These are phyloP conservation scores for Plecotus auritus DNA, from an alignment of 2,113 vertebrate species.

Conservation along the genomic window DNA sequence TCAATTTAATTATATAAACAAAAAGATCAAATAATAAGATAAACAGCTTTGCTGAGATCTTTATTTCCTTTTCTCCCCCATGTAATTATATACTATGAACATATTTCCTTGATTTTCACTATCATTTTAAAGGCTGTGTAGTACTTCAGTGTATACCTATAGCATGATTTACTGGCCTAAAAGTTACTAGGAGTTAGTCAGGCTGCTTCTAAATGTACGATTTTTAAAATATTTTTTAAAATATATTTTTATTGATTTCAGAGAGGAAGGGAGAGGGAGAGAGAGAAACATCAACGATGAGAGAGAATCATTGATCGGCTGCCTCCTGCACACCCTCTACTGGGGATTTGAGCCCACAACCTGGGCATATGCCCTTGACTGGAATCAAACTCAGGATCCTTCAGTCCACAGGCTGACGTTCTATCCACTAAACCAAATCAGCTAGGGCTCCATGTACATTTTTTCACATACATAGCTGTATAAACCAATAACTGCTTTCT, in stretches of 20 bases:
- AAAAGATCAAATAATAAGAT: background rate
- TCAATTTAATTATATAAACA: background rate
- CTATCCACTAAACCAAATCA: too few relatives aligned
- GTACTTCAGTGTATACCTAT: background rate
- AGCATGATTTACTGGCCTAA: background rate
- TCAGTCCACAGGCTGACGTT: too few relatives aligned
- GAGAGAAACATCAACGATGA: too few relatives aligned
- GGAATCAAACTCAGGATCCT: too few relatives aligned
- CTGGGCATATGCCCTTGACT: too few relatives aligned
- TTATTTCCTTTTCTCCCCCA: background rate
- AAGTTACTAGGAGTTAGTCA: background rate
- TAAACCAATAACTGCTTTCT: background rate
- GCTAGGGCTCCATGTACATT: background rate
- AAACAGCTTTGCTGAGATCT: background rate
- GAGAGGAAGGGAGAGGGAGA: too few relatives aligned
- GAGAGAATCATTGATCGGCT: too few relatives aligned
- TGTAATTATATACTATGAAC: background rate
- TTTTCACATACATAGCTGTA: background rate
- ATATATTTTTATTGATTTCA: too few relatives aligned
- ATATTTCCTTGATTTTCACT: background rate
- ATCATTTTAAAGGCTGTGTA: background rate
- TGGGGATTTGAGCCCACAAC: too few relatives aligned
- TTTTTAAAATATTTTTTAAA: too few relatives aligned
- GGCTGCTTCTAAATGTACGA: background rate
- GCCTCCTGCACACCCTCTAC: too few relatives aligned